Base-by-base conservation (phyloP, 2,113 vertebrate species). In the Condylura cristata region DNA sequence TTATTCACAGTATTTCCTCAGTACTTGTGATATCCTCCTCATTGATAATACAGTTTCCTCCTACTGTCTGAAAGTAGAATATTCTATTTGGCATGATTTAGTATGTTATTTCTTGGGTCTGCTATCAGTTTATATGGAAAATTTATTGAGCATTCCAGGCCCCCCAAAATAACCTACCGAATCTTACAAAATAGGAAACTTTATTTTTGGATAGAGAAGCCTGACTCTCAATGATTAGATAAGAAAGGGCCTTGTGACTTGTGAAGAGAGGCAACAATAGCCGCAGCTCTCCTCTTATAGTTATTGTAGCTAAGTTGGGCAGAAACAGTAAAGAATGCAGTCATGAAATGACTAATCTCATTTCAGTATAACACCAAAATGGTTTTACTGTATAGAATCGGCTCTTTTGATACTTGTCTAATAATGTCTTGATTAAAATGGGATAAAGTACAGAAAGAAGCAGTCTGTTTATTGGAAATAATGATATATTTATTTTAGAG, bases 301-400 rank as follows among this genome's bases (percentile, higher is more conserved):
- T 65, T 26, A 84, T 53, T 87, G 10, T 46, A 89, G 85, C 32
- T 34, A 39, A 76, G 16, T 92, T 51, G 76, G 34, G 28, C 34
- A 6, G 75, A 65, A 84, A 92, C 85, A 91, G 41, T 87, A 58
- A 63, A 84, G 65, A 93, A 76, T 75, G 85, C 89, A 56, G 39
- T 56, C 76, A 60, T 71, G 13, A 4, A 34, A 60, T 94, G 51
- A 18, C 66, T 81, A 86, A 61, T 83, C 28, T 92, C 60, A 76
- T 87, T 83, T 92, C 71, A 34, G 39, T 80, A 51, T 44, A 61
- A 51, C 3, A 76, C 41, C 34, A 44, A 46, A 39, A 79, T 51
- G 48, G 32, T 78, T 81, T 86, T 71, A 48, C 86, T 91, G 65
- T 95, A 75, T 20, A 96, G n/a, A 94, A n/a, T 37, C 10, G n/a